A percentile compares a stretch with the other conserved stretches of the same genome.
phyloP scores from a whole-genome alignment of 2,888 invertebrate species.

The Drosophila helvetica region DNA sequence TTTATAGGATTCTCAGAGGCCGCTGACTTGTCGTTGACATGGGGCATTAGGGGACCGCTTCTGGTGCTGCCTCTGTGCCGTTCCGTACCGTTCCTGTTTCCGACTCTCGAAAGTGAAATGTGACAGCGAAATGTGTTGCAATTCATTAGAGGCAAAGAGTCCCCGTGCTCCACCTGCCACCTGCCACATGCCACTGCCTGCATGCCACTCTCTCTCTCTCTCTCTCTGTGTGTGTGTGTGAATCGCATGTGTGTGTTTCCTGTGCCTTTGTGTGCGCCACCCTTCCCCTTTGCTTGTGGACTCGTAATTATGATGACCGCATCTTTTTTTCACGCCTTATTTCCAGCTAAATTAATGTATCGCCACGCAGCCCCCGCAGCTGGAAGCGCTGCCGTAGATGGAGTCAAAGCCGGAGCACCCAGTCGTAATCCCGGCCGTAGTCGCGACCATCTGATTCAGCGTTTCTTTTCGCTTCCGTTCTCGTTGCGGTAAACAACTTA shows the following conservation, averaged over 20 bases:
- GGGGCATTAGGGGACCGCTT: conserved; percentile 39
- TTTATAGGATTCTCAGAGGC: conserved; percentile 14
- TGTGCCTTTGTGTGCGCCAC: conserved; percentile 6
- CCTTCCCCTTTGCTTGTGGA: conserved; percentile 10
- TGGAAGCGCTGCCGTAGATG: conserved; percentile 1
- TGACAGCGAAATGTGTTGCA: conserved; percentile 65
- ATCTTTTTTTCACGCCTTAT: conserved; percentile 49
- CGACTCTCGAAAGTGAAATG: conserved; percentile 47
- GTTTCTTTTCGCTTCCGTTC: conserved; percentile 33
- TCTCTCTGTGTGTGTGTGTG: too few species aligned
- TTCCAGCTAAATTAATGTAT: conserved; percentile 48
- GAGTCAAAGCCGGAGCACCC: background rate
- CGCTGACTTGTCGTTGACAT: conserved; percentile 29
- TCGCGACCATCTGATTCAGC: conserved; percentile 30
- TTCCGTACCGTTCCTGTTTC: conserved; percentile 26
- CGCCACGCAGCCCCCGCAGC: conserved; percentile 24
- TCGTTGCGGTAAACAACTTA: conserved; percentile 35
- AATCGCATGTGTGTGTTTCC: too few species aligned
- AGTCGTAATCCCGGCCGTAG: conserved; percentile 21
- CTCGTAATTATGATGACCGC: conserved; percentile 69
- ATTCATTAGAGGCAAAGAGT: conserved; percentile 66
- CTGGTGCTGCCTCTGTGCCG: background rate
- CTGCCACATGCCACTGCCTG: background rate
- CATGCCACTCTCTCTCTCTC: too few species aligned
- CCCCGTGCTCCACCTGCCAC: conserved; percentile 4